Evolutionary conservation across 2,797 vertebrate species (phyloP), one percentile per base, ranked within the genome.

Genomic region (Champsocephalus gunnari): DNA sequence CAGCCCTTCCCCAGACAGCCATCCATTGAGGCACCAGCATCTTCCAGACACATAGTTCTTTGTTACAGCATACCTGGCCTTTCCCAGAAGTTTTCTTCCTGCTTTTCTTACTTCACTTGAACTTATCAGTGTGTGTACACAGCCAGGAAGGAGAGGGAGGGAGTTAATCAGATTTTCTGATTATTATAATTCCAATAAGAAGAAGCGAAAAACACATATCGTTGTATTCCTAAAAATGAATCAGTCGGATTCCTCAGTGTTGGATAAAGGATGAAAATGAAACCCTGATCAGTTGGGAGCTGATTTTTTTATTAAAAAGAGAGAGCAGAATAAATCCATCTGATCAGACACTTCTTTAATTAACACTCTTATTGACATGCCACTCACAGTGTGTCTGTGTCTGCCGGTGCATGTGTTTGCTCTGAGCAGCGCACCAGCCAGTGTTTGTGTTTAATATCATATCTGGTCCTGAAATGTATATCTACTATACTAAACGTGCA

Each of bases 241-340:
- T 80, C 34, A 75, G 58, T 78, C 76, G 43, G 61, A 72, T 54
- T 80, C 14, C 61, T 58, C 28, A 1, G 53, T 67, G 75, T 50
- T 61, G 69, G 63, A 85, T 84, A 51, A 66, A 73, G 57, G 81
- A 83, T 82, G 5, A 80, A 28, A 84, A 86, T 79, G 16, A 82
- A 87, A 87, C 45, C 63, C 80, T 79, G 63, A 75, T 79, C 68
- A 44, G 63, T 75, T 56, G 81, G 69, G 55, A 79, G 70, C 54
- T 32, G 62, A 86, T 67, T 76, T 75, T 75, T 82, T 85, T 59
- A 87, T 88, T 70, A 79, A 80, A 88, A 60, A 80, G 62, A 51
- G 32, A 51, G 45, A 66, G 34, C 67, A 77, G 80, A 75, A 34
- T 58, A 81, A 73, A 87, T 57, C 78, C 48, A 74, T 69, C 86